Base-by-base conservation (phyloP, 37 sponge, comb jelly and placozoan species). In the Crambe crambe region DNA sequence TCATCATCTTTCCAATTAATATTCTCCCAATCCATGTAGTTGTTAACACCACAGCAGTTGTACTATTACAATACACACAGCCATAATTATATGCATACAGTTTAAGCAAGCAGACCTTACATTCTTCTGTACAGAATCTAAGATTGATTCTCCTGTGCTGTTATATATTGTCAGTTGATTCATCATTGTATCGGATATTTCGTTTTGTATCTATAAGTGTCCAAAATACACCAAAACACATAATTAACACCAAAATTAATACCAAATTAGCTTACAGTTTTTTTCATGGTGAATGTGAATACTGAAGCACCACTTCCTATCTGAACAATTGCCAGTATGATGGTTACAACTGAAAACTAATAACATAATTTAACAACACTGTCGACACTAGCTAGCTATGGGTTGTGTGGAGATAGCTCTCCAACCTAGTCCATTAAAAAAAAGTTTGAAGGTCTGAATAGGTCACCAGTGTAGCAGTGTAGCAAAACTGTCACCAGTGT, bases 11-110 rank as follows among this genome's bases (percentile, higher is more conserved):
- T 44, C 3, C 25, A 10, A 56, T 74, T 69, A 8, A 18, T 6
- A 15, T 6, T 38, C 37, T 54, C 34, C 84, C 84, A 84, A 71
- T 84, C 77, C 42, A 41, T 35, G 56, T 67, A 75, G 70, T 70
- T 75, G 38, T 5, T 5, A 30, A 76, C 71, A 39, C 84, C 84
- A 68, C 84, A 84, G 32, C 84, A 84, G 12, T 68, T 3, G 8
- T 40, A 39, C 81, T 81, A 35, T 0, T 1, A 66, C 20, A 35
- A 66, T n/a, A 26, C 6, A 26, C 54, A 60, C 61, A 60, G 6
- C 25, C 23, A 60, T 22, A 26, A 25, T 22, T 31, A 15, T 68
- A 68, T 68, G 6, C 6, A 37, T 3, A 68, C 37, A 35, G 38
- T 34, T 31, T 21, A 60, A 60, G 26, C 17, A 60, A 15, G 15